Evolutionary conservation across 2,797 vertebrate genomes (phyloP).

Genomic region (Rhinophrynus dorsalis): DNA sequence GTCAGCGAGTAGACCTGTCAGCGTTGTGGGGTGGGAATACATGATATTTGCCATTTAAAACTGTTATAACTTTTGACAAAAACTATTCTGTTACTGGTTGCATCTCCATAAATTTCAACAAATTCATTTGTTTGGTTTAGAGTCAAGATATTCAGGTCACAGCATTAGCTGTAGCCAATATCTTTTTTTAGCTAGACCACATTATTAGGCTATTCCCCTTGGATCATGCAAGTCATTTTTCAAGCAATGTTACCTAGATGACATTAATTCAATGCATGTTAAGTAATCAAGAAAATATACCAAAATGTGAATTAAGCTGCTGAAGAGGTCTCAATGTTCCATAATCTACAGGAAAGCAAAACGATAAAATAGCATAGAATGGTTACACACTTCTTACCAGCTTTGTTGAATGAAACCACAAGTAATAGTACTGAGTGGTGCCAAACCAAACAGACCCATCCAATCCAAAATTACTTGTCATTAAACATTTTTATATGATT

Average conservation of each 20-base stretch:
- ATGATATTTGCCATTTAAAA: too few species aligned
- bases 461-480: constrained; percentile 27
- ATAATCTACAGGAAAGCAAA: neutral
- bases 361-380: neutral
- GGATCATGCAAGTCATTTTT: neutral
- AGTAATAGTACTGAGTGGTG: neutral
- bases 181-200: neutral
- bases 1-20: too few species aligned
- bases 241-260: too few species aligned
- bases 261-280: neutral
- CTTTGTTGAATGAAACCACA: neutral
- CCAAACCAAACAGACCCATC: constrained; percentile 30
- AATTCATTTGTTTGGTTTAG: neutral
- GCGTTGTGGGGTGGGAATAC: too few species aligned
- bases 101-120: too few species aligned
- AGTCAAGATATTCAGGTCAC: neutral
- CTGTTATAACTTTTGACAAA: too few species aligned
- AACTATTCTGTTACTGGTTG: too few species aligned
- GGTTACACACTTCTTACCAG: neutral
- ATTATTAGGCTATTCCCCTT: neutral
- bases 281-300: neutral
- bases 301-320: neutral
- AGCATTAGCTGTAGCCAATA: neutral
- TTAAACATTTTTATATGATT: constrained; percentile 33
- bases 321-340: neutral